Evolutionary conservation across 2,797 vertebrate genomes (phyloP).

Genomic region (Perodicticus potto): DNA sequence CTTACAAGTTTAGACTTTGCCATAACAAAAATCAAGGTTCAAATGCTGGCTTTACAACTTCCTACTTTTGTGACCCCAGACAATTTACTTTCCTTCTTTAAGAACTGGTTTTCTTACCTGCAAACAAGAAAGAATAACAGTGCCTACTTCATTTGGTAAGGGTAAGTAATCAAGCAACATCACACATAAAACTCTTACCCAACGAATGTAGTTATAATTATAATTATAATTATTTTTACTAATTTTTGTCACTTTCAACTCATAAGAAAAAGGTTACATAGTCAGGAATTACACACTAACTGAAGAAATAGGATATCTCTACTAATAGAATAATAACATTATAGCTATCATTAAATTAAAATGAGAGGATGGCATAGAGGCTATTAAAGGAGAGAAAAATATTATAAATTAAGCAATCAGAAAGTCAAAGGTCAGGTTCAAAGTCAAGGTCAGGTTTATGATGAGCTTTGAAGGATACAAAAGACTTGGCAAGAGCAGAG

Average conservation of each 20-base stretch:
- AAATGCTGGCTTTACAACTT: not conserved
- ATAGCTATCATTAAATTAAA: not conserved
- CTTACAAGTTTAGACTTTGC: not conserved
- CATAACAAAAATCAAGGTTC: not conserved
- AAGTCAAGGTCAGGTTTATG: not conserved
- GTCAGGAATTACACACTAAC: not conserved
- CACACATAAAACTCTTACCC: not conserved
- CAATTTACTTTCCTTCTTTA: not conserved
- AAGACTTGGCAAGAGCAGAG: not conserved
- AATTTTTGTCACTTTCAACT: not conserved
- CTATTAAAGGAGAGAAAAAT: not conserved
- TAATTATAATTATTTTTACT: too few species aligned
- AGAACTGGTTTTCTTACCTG: not conserved
- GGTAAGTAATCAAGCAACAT: not conserved
- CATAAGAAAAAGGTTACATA: not conserved
- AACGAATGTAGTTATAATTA: not conserved
- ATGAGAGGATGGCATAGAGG: not conserved
- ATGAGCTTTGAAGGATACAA: not conserved
- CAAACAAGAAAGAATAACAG: not conserved
- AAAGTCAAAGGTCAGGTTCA: constrained; percentile 1
- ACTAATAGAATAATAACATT: not conserved
- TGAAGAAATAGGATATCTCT: not conserved
- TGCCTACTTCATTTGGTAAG: not conserved
- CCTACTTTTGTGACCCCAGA: not conserved
- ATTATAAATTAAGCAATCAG: not conserved